phyloP scores from a whole-genome alignment of 2,113 vertebrate genomes.

The Columba livia region DNA sequence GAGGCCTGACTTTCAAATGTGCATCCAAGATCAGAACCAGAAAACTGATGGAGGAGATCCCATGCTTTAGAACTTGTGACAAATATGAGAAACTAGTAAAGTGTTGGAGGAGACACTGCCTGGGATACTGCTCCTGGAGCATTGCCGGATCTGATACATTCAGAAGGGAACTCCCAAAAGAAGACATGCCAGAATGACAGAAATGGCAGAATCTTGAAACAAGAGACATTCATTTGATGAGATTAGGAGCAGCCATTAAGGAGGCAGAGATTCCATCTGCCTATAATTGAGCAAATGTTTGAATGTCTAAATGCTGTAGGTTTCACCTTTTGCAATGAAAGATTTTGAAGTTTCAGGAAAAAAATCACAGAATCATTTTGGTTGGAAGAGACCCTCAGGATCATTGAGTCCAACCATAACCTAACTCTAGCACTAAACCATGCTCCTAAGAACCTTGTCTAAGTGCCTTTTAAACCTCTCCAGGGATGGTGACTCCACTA shows the following conservation, averaged over 20 bases:
- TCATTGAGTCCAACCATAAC: too few relatives aligned
- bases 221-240: not conserved
- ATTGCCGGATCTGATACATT: not conserved
- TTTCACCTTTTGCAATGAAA: not conserved
- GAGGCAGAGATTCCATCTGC: not conserved
- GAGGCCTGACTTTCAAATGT: not conserved
- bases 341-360: not conserved
- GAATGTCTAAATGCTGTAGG: not conserved
- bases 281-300: not conserved
- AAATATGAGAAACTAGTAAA: not conserved
- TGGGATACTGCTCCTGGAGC: not conserved
- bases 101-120: not conserved
- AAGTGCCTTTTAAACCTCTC: too few relatives aligned
- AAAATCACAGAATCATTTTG: not conserved
- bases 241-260: not conserved
- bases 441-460: too few relatives aligned
- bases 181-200: rapidly evolving
- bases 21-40: not conserved
- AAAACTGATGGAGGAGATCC: not conserved
- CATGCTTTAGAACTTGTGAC: not conserved
- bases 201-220: not conserved
- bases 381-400: too few relatives aligned
- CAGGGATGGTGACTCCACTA: too few relatives aligned
- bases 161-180: not conserved
- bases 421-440: too few relatives aligned